phyloP scores from a whole-genome alignment of 1,140 invertebrate species.

The Protaetia brevitarsis region DNA sequence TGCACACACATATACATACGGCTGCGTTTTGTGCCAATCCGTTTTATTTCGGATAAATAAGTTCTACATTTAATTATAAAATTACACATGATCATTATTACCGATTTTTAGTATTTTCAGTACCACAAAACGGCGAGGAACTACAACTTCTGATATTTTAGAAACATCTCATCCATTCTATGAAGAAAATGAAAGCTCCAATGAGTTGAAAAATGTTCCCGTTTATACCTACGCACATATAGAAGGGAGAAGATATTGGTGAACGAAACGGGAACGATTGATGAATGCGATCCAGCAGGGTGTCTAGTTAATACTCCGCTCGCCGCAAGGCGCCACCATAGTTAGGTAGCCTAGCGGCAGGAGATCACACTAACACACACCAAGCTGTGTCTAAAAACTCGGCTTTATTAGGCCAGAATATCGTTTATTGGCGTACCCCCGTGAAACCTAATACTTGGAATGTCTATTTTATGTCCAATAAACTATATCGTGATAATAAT shows the following conservation, averaged over 20 bases:
- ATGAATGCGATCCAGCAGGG: slow-evolving; percentile 24
- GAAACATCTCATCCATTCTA: no score
- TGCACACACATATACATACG: no score
- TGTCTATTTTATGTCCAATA: slow-evolving; percentile 18
- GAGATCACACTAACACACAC: slow-evolving; percentile 30
- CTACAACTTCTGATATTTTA: no score
- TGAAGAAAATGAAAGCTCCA: no score
- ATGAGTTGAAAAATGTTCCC: no score
- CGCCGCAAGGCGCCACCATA: slow-evolving; percentile 27
- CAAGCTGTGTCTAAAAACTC: slow-evolving; percentile 24
- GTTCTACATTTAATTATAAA: no score
- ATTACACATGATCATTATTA: no score
- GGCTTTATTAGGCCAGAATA: slow-evolving; percentile 25
- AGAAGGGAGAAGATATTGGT: slow-evolving; percentile 1
- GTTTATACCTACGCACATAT: no score
- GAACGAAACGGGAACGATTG: slow-evolving; percentile 21
- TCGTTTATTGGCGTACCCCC: slow-evolving; percentile 15
- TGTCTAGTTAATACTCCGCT: slow-evolving; percentile 25
- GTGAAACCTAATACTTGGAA: slow-evolving; percentile 26
- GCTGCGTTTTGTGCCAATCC: no score
- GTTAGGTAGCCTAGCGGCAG: slow-evolving; percentile 30
- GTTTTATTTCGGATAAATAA: no score
- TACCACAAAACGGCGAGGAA: no score
- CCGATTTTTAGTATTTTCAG: no score
- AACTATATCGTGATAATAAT: slow-evolving; percentile 16